Conservation (phyloP, 2,888 invertebrate species). For the Trachelus troglodyta region DNA sequence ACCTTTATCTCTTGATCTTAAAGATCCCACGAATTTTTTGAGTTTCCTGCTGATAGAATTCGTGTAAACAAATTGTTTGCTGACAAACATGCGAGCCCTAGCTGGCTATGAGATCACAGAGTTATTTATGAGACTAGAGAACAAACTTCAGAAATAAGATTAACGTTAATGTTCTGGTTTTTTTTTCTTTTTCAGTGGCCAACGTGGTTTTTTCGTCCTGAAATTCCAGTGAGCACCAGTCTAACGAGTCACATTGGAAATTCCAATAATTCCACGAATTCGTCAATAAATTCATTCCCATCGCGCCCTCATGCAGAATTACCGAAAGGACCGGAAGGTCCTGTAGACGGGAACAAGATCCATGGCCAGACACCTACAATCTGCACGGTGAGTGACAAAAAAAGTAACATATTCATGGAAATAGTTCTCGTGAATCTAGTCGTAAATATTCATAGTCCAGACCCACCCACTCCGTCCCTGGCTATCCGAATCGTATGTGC, state of each 20-base stretch:
- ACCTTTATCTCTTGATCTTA: slow-evolving; percentile 34
- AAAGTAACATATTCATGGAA: not conserved
- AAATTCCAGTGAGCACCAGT: slow-evolving; percentile 45
- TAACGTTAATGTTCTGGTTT: slow-evolving; percentile 4
- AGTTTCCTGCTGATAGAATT: not conserved
- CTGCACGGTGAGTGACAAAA: slow-evolving; percentile 54
- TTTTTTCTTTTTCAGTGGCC: slow-evolving; percentile 51
- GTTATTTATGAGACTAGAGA: not conserved
- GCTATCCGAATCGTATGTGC: not conserved
- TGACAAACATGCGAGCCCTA: slow-evolving; percentile 19
- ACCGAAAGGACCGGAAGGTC: slow-evolving; percentile 39
- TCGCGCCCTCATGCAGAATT: slow-evolving; percentile 43
- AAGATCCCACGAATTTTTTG: not conserved
- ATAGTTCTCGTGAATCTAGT: not conserved
- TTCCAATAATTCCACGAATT: slow-evolving; percentile 28
- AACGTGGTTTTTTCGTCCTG: slow-evolving; percentile 58
- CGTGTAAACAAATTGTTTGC: slow-evolving; percentile 20
- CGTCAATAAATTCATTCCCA: slow-evolving; percentile 29
- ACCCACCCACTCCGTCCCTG: not conserved
- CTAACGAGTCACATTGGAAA: slow-evolving; percentile 40
- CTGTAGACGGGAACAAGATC: slow-evolving; percentile 47
- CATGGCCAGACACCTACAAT: slow-evolving; percentile 62
- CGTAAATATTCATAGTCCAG: not conserved
- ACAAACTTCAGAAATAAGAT: not conserved
- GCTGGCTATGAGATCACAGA: not conserved